Conservation (phyloP, 2,113 vertebrate genomes). For the Amblyornis subalaris region DNA sequence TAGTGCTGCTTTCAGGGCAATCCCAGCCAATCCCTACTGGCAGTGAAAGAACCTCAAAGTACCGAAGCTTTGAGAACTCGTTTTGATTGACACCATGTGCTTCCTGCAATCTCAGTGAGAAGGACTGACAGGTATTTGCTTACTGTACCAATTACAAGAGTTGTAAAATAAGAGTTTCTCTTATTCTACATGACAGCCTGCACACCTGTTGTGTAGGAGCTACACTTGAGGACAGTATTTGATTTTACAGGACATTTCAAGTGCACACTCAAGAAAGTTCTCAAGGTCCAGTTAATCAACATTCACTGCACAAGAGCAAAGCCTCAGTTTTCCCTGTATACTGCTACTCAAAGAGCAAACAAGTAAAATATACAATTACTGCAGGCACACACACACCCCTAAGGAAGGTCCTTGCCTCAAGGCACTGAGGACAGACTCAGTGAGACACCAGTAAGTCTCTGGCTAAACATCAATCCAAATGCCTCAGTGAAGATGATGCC, state of each 20-base stretch:
- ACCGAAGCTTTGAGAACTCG: background rate
- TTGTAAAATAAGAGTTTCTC: background rate
- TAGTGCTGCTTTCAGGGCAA: background rate
- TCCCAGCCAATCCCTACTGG: background rate
- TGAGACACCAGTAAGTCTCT: background rate
- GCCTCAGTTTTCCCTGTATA: background rate
- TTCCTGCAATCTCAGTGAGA: background rate
- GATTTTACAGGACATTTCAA: background rate
- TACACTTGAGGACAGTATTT: background rate
- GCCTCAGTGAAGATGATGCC: background rate
- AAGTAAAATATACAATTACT: background rate
- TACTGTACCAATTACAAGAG: background rate
- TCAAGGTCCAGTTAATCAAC: background rate
- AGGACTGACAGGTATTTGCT: accelerated
- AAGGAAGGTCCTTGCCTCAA: background rate
- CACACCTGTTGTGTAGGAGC: background rate
- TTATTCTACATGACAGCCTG: background rate
- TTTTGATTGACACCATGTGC: background rate
- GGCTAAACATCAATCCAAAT: background rate
- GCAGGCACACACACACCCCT: background rate
- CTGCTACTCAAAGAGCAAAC: background rate
- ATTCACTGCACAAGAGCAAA: background rate
- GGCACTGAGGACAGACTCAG: background rate
- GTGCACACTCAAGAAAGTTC: background rate
- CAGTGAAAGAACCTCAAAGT: background rate